phyloP scores from a whole-genome alignment of 2,888 invertebrate genomes.

The Graphium colonna region DNA sequence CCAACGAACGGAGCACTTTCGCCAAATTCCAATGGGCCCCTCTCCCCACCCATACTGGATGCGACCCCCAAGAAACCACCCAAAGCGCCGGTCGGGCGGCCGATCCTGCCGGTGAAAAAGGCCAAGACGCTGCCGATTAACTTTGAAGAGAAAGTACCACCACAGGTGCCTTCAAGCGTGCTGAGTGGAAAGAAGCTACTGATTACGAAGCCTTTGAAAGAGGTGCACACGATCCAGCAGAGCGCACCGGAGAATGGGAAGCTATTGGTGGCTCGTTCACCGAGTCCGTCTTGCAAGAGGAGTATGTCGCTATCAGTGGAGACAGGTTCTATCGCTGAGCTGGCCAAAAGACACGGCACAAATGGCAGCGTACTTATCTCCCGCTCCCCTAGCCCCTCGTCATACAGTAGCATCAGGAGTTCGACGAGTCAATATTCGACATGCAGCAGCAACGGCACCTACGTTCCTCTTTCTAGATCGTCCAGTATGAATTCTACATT shows the following conservation, averaged over 20 bases:
- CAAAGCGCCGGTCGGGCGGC: slow-evolving; percentile 56
- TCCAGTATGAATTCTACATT: slow-evolving; percentile 64
- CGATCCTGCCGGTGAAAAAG: slow-evolving; percentile 68
- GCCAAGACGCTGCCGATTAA: slow-evolving; percentile 70
- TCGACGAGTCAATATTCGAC: slow-evolving; percentile 70
- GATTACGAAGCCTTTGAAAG: slow-evolving; percentile 66
- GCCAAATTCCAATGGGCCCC: slow-evolving; percentile 55
- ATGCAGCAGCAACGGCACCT: slow-evolving; percentile 70
- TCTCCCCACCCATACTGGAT: slow-evolving; percentile 65
- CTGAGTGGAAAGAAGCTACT: slow-evolving; percentile 62
- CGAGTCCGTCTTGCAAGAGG: slow-evolving; percentile 63
- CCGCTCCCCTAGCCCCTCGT: slow-evolving; percentile 80
- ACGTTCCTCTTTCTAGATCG: slow-evolving; percentile 62
- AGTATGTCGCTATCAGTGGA: slow-evolving; percentile 66
- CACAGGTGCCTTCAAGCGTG: slow-evolving; percentile 47
- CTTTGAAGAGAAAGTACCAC: slow-evolving; percentile 63
- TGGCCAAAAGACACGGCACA: slow-evolving; percentile 65
- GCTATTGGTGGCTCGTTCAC: slow-evolving; percentile 52
- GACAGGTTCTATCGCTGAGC: slow-evolving; percentile 72
- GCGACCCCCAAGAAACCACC: slow-evolving; percentile 70
- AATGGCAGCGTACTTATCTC: slow-evolving; percentile 56
- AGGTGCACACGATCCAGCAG: slow-evolving; percentile 60
- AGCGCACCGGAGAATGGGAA: slow-evolving; percentile 48
- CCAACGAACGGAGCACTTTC: slow-evolving; percentile 39
- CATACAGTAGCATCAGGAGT: slow-evolving; percentile 60